Evolutionary conservation across 2,888 invertebrate genomes (phyloP).

Genomic region (Fabriciana adippe): DNA sequence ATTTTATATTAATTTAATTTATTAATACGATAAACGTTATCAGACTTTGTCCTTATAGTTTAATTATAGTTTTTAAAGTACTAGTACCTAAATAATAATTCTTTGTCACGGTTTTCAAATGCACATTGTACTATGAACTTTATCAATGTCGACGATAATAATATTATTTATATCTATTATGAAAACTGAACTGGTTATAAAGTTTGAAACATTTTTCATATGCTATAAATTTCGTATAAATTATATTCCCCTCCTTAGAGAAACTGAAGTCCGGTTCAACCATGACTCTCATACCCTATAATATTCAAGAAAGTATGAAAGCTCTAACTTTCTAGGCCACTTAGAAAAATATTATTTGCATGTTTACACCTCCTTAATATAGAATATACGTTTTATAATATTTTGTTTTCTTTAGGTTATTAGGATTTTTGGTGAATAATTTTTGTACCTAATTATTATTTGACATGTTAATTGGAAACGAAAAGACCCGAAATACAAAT

Average conservation of each 20-base stretch:
- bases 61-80: too few species aligned
- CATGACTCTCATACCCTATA: slow-evolving; percentile 42
- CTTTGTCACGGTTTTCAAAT: too few species aligned
- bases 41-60: too few species aligned
- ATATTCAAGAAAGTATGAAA: slow-evolving; percentile 44
- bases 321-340: slow-evolving; percentile 42
- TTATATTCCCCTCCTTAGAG: slow-evolving; percentile 34
- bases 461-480: too few species aligned
- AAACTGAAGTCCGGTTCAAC: slow-evolving; percentile 40
- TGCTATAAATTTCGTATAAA: slow-evolving; percentile 22
- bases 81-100: not conserved
- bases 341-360: slow-evolving; percentile 40
- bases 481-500: too few species aligned
- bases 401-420: too few species aligned
- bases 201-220: slow-evolving; percentile 36
- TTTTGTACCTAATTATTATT: too few species aligned
- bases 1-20: too few species aligned
- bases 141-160: not conserved
- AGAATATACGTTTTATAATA: not conserved
- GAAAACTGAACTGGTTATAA: slow-evolving; percentile 35
- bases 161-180: too few species aligned
- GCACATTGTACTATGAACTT: not conserved
- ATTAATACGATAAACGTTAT: too few species aligned
- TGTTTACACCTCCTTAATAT: slow-evolving; percentile 22
- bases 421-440: too few species aligned